Evolutionary conservation across 1,140 invertebrate genomes (phyloP).

Genomic region (Drosophila prosaltans): DNA sequence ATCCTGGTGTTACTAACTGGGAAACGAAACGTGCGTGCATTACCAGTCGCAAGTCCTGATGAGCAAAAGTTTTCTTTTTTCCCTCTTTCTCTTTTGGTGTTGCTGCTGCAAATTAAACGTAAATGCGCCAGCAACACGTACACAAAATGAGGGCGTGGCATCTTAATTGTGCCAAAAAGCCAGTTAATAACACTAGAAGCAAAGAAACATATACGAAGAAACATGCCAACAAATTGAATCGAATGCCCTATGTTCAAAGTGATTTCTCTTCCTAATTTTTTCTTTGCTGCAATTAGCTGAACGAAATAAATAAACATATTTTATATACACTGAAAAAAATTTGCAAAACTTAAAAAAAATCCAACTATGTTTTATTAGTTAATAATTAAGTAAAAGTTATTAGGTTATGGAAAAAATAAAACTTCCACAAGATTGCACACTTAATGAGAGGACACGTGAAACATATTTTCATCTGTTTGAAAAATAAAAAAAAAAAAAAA

Average conservation of each 20-base stretch:
- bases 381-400: no score
- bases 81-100: not conserved
- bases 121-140: slow-evolving; percentile 57
- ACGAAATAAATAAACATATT: not conserved
- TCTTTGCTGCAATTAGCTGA: slow-evolving; percentile 23
- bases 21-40: slow-evolving; percentile 65
- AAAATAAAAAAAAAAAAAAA: not conserved
- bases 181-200: slow-evolving; percentile 64
- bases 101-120: slow-evolving; percentile 48
- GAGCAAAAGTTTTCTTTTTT: slow-evolving; percentile 39
- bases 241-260: slow-evolving; percentile 32
- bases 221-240: slow-evolving; percentile 49
- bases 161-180: slow-evolving; percentile 73
- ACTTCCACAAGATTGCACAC: no score
- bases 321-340: not conserved
- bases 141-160: slow-evolving; percentile 39
- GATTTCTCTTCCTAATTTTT: slow-evolving; percentile 7
- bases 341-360: not conserved
- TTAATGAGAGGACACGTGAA: not conserved
- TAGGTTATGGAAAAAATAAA: no score
- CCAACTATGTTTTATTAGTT: no score
- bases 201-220: slow-evolving; percentile 42
- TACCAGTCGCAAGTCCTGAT: slow-evolving; percentile 49
- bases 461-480: not conserved
- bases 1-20: slow-evolving; percentile 10